Evolutionary conservation across 2,797 vertebrate species (phyloP), one percentile per base, ranked within the genome.

Genomic region (Sebastes taczanowskii): DNA sequence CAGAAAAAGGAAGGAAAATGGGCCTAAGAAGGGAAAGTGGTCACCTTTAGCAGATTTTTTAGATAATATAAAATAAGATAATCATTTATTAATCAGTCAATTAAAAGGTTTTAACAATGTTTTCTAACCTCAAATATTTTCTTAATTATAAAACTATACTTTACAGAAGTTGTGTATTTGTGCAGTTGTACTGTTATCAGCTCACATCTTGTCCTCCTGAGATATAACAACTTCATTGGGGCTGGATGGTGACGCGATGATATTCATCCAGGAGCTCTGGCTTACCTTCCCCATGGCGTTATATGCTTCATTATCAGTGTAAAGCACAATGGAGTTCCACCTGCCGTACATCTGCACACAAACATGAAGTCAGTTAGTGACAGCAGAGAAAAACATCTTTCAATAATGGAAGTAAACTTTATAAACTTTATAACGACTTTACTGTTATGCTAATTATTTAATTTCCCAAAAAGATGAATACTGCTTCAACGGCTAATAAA

Each of bases 131-230:
- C 20, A 52, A 49, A 49, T n/a, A 10, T 52, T 52, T n/a, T 52
- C 20, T 52, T 52, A n/a, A 52, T 52, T 52, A 52, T 52, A 10
- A 52, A 46, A 46, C 42, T 18, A 46, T 46, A 7, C 16, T 46
- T 18, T 46, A 46, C 42, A 18, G 42, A 46, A 18, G 16, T 63
- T 63, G 32, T 65, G 8, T n/a, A 20, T 66, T 13, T 67, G 5
- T 7, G 4, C 13, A 46, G 42, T 46, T 46, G 42, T 7, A 18
- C 16, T 60, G 6, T 30, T 38, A 20, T 42, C 7, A 14, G 74
- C 88, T 90, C 77, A 92, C 90, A 87, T 35, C 3, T 5, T 83
- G 53, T 56, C 67, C 1, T 9, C 1, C 46, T 90, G 38, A 13
- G 0, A 0, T 34, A 81, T 35, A 0, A 25, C 0, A 2, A 76